Base-by-base conservation (phyloP, 2,888 invertebrate genomes). In the Phaonia tiefii region DNA sequence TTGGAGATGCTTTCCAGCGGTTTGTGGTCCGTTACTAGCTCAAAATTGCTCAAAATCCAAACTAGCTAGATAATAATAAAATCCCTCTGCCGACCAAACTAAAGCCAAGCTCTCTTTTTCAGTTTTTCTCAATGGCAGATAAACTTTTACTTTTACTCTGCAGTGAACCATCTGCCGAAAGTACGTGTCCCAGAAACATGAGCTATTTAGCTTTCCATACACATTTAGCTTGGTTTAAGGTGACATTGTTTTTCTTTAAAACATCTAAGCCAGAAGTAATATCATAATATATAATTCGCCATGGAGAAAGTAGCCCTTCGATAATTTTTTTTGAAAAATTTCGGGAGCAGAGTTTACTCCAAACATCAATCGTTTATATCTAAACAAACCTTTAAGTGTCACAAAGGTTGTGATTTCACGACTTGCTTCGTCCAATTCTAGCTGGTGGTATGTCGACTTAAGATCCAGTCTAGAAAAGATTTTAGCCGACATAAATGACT, bases 341-440 rank as follows among this genome's bases (percentile, higher is more conserved):
- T 83, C 83, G 31, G 83, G 78, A 2, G 80, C 76, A 83, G 86
- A 88, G 31, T 87, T 86, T 0, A 89, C 85, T 0, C 88, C 88
- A 66, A 89, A 89, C 86, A 89, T 86, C 2, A 89, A 54, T 7
- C 89, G 71, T 80, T 89, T 75, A 73, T 87, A 89, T 31, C 87
- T 73, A 71, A 85, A 87, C 51, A 83, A 54, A 1, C 77, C 80
- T 70, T 78, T 84, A 20, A 75, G 71, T 3, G 84, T n/a, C n/a
- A n/a, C n/a, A n/a, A n/a, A n/a, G n/a, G n/a, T 2, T n/a, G n/a
- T n/a, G n/a, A n/a, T n/a, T n/a, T n/a, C n/a, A n/a, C n/a, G n/a
- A n/a, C n/a, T n/a, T n/a, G 15, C 11, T 17, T 79, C 72, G 31
- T 82, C 67, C 15, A 76, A 58, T 42, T 74, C 84, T 60, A 86